phyloP scores from a whole-genome alignment of 2,888 invertebrate genomes.

The Monochamus alternatus region DNA sequence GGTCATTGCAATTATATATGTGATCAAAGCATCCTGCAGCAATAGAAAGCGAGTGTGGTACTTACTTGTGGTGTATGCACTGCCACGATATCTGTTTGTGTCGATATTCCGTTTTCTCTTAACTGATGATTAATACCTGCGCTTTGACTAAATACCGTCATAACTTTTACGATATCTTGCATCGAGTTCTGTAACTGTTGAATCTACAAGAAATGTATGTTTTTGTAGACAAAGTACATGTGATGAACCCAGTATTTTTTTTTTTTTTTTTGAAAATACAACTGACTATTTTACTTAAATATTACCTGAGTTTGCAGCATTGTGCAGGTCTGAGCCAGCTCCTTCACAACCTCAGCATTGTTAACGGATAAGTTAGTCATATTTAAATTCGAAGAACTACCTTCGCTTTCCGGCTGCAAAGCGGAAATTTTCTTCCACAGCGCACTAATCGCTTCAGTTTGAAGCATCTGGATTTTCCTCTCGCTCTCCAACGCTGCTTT shows the following conservation, averaged over 20 bases:
- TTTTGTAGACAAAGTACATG: too few relatives aligned
- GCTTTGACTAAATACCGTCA: conserved; percentile 73
- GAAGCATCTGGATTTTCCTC: conserved; percentile 87
- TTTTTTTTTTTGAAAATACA: too few relatives aligned
- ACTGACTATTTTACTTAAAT: too few relatives aligned
- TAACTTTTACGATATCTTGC: conserved; percentile 83
- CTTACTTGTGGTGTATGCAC: conserved; percentile 83
- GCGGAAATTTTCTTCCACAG: conserved; percentile 90
- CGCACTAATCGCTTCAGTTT: conserved; percentile 93
- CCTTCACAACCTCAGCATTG: conserved; percentile 79
- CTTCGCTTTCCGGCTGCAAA: conserved; percentile 72
- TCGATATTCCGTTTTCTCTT: conserved; percentile 74
- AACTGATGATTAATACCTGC: conserved; percentile 58
- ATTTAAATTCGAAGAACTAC: conserved; percentile 45
- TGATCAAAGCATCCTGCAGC: too few relatives aligned
- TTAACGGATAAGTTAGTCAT: conserved; percentile 66
- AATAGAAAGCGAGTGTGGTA: neutral
- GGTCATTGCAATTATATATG: too few relatives aligned
- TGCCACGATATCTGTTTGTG: conserved; percentile 87
- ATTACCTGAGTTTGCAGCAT: conserved; percentile 81
- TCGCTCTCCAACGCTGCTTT: conserved; percentile 89
- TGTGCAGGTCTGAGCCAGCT: conserved; percentile 84
- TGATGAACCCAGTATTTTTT: neutral
- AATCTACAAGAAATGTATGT: conserved; percentile 73
- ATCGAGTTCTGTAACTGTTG: conserved; percentile 86